Base-by-base conservation (phyloP, 2,888 invertebrate genomes). In the Malacosoma neustria region DNA sequence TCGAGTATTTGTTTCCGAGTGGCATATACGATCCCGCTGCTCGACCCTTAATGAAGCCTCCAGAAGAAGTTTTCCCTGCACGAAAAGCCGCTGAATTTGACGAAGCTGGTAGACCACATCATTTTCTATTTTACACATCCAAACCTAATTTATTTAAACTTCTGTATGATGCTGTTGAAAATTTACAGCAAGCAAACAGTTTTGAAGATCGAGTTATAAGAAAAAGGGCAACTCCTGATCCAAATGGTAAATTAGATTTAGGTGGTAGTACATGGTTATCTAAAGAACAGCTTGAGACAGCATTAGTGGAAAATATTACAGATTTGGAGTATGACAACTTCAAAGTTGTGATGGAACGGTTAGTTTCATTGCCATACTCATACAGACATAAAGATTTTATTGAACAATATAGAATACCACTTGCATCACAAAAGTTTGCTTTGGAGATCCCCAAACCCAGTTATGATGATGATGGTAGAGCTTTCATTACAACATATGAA, bases 1-100 rank as follows among this genome's bases (percentile, higher is more conserved):
- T 99, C 53, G 89, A 90, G 46, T 99, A 99, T 79, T 81, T 99
- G n/a, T 94, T 99, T 58, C 99, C 99, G 3, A 98, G 98, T 40
- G 98, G 97, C 4, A 81, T 99, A 37, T 95, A 89, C 66, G 94
- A 96, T 37, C 90, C 90, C 49, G 89, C 88, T 51, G 97, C 98
- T 0, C 88, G 95, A 36, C 99, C 99, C 0, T 72, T 93, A 11
- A 94, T 99, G 95, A 92, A 92, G 63, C 93, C 94, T 13, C 98
- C 99, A 14, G 91, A 92, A 57, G 92, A 95, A 79, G 85, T 96
- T n/a, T 95, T 93, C 73, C 94, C 95, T 1, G 87, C 89, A 29
- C 88, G 90, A 40, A 96, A 96, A 81, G 94, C 92, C 31, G 96
- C 96, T 2, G 93, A 96, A 70, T 98, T 98, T 81, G 96, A 96